Conservation (phyloP, 2,888 invertebrate genomes). For the Parthenolecanium corni region DNA sequence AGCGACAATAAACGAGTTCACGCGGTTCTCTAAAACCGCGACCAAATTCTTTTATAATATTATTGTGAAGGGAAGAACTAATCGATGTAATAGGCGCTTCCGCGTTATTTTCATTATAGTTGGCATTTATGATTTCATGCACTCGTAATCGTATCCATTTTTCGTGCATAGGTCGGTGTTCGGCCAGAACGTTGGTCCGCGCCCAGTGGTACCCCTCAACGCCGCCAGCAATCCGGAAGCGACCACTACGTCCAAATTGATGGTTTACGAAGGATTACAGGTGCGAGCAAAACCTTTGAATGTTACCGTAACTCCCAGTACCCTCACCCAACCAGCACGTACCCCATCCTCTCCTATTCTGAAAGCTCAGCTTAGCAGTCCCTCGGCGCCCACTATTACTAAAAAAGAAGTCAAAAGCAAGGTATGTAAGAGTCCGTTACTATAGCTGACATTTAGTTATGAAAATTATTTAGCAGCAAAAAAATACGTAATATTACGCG, state of each 20-base stretch:
- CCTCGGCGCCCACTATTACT: slow-evolving; percentile 42
- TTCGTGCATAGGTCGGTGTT: slow-evolving; percentile 57
- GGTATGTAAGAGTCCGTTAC: slow-evolving; percentile 27
- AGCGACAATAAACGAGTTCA: too few species aligned
- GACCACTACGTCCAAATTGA: slow-evolving; percentile 41
- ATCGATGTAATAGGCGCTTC: too few species aligned
- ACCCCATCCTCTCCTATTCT: slow-evolving; percentile 64
- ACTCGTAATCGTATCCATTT: too few species aligned
- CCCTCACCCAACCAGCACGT: slow-evolving; percentile 31
- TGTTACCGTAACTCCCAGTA: slow-evolving; percentile 37
- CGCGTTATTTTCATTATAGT: too few species aligned
- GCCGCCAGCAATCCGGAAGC: slow-evolving; percentile 33
- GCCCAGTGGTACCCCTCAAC: slow-evolving; percentile 37
- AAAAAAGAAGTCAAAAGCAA: slow-evolving; percentile 33
- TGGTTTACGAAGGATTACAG: slow-evolving; percentile 57
- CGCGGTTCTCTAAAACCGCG: too few species aligned
- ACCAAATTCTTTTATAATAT: too few species aligned
- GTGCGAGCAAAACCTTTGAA: slow-evolving; percentile 50
- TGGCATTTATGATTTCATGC: too few species aligned
- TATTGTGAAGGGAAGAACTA: too few species aligned
- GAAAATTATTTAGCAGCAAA: background rate
- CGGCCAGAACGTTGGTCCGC: slow-evolving; percentile 71
- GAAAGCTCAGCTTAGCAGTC: slow-evolving; percentile 70
- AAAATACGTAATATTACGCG: too few species aligned
- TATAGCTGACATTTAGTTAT: too few species aligned